Evolutionary conservation across 1,140 invertebrate species (phyloP).

Genomic region (Apis dorsata): DNA sequence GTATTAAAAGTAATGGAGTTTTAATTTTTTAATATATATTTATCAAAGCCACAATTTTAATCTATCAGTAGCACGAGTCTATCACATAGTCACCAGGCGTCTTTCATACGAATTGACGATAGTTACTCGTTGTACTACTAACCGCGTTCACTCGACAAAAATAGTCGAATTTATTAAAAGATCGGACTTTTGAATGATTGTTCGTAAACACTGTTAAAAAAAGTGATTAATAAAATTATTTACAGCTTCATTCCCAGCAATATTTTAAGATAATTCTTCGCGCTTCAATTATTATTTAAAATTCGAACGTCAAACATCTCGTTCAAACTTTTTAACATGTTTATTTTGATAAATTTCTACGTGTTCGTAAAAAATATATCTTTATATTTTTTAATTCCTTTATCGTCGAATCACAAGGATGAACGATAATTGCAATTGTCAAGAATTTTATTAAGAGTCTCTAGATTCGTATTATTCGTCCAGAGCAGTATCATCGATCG

Average conservation of each 20-base stretch:
- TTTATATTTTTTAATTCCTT: background rate
- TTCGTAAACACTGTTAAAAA: background rate
- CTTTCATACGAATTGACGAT: constrained; percentile 21
- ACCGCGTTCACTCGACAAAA: background rate
- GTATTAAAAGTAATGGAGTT: no score
- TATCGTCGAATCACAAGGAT: no score
- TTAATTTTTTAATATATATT: no score
- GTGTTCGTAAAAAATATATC: no score
- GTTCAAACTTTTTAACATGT: no score
- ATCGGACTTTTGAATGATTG: background rate
- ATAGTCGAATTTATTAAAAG: background rate
- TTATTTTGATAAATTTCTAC: no score
- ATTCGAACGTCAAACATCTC: no score
- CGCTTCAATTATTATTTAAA: no score
- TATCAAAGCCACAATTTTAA: background rate
- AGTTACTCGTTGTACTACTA: background rate
- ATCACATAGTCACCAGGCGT: constrained; percentile 8
- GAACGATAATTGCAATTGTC: background rate
- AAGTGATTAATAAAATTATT: background rate
- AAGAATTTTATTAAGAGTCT: constrained; percentile 13
- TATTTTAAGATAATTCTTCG: no score
- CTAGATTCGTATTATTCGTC: constrained; percentile 16
- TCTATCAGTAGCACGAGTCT: constrained; percentile 34
- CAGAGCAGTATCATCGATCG: background rate
- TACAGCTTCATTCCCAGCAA: background rate